These are phyloP conservation scores for Megaceryle maxima DNA, from an alignment of 2,113 vertebrate genomes.

Conservation along the genomic window DNA sequence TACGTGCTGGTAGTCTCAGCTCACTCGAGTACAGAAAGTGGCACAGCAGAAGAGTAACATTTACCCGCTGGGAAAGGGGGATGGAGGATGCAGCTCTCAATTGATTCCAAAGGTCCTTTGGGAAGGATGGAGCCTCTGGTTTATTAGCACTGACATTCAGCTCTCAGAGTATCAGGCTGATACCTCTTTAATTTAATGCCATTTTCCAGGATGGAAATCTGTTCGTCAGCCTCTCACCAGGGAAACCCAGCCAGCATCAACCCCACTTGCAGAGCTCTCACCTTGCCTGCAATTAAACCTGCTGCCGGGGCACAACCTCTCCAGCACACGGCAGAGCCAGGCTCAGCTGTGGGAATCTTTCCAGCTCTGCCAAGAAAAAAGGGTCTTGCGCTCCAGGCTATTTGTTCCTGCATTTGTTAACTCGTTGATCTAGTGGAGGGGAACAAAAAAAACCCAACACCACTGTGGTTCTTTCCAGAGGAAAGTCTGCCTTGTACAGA, in stretches of 20 bases:
- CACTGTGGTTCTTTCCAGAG: not conserved
- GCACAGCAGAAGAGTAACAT: not conserved
- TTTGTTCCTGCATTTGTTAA: not conserved
- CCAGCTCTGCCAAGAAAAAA: not conserved
- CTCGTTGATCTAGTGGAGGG: not conserved
- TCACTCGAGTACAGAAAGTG: not conserved
- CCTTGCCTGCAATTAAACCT: not conserved
- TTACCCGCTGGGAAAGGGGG: conserved; percentile 13
- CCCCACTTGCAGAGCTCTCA: not conserved
- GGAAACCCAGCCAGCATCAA: not conserved
- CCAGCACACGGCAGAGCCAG: rapidly evolving
- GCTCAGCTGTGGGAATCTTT: not conserved
- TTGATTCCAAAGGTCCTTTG: conserved; percentile 32
- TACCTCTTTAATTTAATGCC: not conserved
- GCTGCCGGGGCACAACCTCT: not conserved
- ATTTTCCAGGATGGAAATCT: not conserved
- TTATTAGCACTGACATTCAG: conserved; percentile 60
- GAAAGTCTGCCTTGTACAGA: not conserved
- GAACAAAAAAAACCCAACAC: not conserved
- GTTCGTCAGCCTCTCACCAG: not conserved
- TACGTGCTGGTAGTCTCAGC: conserved; percentile 27
- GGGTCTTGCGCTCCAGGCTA: not conserved
- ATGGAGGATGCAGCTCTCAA: not conserved
- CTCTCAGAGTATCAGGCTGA: conserved; percentile 3
- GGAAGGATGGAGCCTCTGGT: conserved; percentile 23